Base-by-base conservation (phyloP, 2,797 vertebrate species). In the Selene dorsalis region DNA sequence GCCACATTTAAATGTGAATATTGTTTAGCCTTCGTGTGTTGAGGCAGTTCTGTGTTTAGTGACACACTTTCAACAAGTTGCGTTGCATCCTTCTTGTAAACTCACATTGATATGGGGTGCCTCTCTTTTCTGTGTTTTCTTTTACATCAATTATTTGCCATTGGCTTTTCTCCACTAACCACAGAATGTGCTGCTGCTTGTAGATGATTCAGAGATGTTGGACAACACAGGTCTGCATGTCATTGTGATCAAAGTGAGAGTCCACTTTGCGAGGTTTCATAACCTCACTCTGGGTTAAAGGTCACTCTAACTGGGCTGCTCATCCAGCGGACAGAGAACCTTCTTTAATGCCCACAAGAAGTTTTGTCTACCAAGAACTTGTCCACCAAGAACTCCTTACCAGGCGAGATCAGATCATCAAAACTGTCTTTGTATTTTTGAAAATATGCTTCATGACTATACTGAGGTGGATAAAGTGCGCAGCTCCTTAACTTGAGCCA, bases 91-190 rank as follows among this genome's bases (percentile, higher is more conserved):
- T 58, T 65, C 64, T 53, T 8, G 13, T 82, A 45, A 73, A 75
- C 67, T 53, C 48, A 16, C 24, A 41, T 4, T 53, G 48, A 72
- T 45, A 32, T 52, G 48, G 9, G 65, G 76, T 87, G 81, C 77
- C 64, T 70, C 4, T 66, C 73, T 63, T 61, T 18, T 50, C 10
- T 1, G 7, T 89, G 80, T 92, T 93, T 90, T 88, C 73, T 87
- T 91, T 87, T 24, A 28, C 72, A 85, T 91, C 75, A 91, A 90
- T 93, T 68, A 93, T 93, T 91, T 87, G 74, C 85, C 10, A 50
- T 58, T 72, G 52, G 35, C 8, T 69, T 83, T 82, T 72, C 48
- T 81, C 8, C 9, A 2, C 39, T 80, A 84, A 83, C 86, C 62
- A 9, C 30, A 59, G 17, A 75, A 61, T 0, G 20, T 86, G 63